These are phyloP conservation scores for Meloe dianella DNA, from an alignment of 2,888 invertebrate species.

Conservation along the genomic window DNA sequence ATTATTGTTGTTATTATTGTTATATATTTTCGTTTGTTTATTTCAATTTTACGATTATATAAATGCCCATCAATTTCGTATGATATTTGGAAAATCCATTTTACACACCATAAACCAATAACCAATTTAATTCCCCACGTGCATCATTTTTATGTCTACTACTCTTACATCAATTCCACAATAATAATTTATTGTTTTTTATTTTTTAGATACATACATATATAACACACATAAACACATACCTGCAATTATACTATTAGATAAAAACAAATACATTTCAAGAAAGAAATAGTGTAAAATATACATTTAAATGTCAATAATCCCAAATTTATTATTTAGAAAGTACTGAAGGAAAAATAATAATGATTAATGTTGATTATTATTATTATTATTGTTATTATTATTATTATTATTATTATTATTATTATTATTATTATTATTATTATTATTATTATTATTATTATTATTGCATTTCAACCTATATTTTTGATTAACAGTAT, in stretches of 20 bases:
- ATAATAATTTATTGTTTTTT: background rate
- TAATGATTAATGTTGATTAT: background rate
- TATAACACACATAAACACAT: background rate
- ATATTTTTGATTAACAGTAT: background rate
- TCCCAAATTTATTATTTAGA: background rate
- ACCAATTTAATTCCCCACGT: conserved; percentile 6
- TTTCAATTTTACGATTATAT: conserved; percentile 5
- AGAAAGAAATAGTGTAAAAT: background rate
- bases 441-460: too few species aligned
- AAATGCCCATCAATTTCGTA: background rate
- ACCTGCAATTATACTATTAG: background rate
- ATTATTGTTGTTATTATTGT: background rate
- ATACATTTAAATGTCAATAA: background rate
- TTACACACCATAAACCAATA: conserved; percentile 6
- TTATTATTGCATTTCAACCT: too few species aligned
- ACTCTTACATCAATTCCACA: conserved; percentile 10
- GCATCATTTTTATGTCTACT: conserved; percentile 7
- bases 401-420: too few species aligned
- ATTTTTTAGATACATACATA: background rate
- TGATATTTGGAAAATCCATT: conserved; percentile 8
- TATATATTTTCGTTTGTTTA: background rate
- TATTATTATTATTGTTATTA: too few species aligned
- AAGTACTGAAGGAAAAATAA: background rate
- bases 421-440: too few species aligned
- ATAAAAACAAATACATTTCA: background rate